phyloP scores from a whole-genome alignment of 2,797 vertebrate species.

The Sebastes minor region DNA sequence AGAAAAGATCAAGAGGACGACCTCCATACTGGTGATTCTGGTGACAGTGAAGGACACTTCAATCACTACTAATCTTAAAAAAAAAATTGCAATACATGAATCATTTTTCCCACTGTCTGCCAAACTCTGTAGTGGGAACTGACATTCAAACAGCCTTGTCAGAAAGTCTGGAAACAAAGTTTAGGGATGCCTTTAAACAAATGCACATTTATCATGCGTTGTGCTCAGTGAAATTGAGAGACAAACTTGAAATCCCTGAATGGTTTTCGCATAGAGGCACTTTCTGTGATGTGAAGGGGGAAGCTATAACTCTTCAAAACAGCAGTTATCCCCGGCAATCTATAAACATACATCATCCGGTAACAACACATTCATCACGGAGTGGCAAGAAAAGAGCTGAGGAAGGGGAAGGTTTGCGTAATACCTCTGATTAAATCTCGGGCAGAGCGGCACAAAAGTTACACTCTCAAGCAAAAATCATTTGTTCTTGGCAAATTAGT shows the following conservation, averaged over 20 bases:
- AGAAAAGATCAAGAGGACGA: conserved; percentile 32
- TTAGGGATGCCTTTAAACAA: conserved; percentile 25
- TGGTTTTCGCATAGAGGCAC: conserved; percentile 80
- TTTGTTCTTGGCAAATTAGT: conserved; percentile 78
- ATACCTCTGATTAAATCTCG: conserved; percentile 83
- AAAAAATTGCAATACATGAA: conserved; percentile 16
- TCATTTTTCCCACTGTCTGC: conserved; percentile 16
- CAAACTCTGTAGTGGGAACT: conserved; percentile 2
- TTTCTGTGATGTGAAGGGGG: conserved; percentile 75
- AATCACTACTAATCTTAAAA: conserved; percentile 34
- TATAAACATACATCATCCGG: conserved; percentile 86
- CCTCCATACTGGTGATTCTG: conserved; percentile 28
- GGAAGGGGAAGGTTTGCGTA: conserved; percentile 73
- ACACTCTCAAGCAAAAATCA: conserved; percentile 82
- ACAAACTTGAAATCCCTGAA: conserved; percentile 71
- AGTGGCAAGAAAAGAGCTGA: conserved; percentile 60
- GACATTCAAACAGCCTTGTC: conserved; percentile 55
- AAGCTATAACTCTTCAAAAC: conserved; percentile 88
- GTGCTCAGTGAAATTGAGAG: conserved; percentile 57
- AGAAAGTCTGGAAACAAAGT: conserved; percentile 56
- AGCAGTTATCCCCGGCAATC: conserved; percentile 85
- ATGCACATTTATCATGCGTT: conserved; percentile 59
- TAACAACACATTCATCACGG: conserved; percentile 88
- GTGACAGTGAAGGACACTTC: conserved; percentile 56
- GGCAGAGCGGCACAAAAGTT: conserved; percentile 73